These are phyloP conservation scores for Fundulus diaphanus DNA, from an alignment of 2,797 vertebrate species.

Conservation along the genomic window DNA sequence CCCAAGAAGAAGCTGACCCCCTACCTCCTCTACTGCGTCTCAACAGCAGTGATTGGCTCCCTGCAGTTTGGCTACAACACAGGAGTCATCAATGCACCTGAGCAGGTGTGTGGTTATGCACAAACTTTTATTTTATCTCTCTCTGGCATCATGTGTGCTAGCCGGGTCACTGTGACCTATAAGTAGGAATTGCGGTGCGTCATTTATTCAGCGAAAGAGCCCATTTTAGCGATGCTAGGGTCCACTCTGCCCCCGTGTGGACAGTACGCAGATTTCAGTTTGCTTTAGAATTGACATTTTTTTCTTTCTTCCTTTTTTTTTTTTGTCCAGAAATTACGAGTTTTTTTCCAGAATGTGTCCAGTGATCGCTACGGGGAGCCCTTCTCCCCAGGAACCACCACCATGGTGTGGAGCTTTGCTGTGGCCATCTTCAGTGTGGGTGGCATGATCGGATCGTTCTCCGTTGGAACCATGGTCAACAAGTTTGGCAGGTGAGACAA, in stretches of 20 bases:
- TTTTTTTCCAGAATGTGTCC: conserved; percentile 85
- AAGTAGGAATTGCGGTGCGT: not conserved
- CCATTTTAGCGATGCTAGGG: not conserved
- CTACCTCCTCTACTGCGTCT: conserved; percentile 84
- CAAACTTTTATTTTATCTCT: not conserved
- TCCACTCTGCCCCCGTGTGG: conserved; percentile 62
- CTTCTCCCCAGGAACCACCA: conserved; percentile 64
- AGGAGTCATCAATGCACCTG: conserved; percentile 94
- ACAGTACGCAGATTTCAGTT: conserved; percentile 12
- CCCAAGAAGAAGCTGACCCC: conserved; percentile 84
- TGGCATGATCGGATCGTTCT: conserved; percentile 94
- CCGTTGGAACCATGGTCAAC: conserved; percentile 87
- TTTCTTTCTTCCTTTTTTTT: conserved; percentile 4
- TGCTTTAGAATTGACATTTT: not conserved
- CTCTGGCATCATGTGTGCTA: not conserved
- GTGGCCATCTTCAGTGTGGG: conserved; percentile 94
- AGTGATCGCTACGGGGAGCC: conserved; percentile 46
- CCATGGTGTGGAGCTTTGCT: conserved; percentile 88
- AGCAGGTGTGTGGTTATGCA: conserved; percentile 72
- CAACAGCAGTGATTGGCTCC: conserved; percentile 88
- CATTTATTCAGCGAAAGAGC: not conserved
- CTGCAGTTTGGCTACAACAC: conserved; percentile 96
- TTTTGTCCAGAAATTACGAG: conserved; percentile 83
- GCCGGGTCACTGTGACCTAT: not conserved
- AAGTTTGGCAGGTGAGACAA: conserved; percentile 90